Conservation (phyloP, 1,140 invertebrate species). For the Leptinotarsa undecemlineata region DNA sequence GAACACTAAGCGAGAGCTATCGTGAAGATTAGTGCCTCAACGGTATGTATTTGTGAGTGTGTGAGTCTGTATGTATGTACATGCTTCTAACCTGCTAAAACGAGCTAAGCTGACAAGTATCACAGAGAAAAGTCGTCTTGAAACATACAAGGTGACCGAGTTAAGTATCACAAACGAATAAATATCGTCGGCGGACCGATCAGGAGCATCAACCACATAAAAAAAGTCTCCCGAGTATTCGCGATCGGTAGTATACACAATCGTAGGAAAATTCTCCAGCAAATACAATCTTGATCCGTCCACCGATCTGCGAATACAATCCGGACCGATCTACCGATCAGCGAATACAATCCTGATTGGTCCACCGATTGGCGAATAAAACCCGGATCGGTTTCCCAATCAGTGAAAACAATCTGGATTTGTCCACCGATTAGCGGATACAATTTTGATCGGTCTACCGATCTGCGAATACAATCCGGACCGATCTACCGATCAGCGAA, state of each 20-base stretch:
- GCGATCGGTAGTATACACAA: background rate
- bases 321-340: no score
- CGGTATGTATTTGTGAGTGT: no score
- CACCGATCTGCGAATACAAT: no score
- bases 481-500: no score
- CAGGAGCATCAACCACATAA: background rate
- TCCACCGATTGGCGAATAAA: no score
- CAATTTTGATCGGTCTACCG: background rate
- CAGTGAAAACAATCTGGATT: background rate
- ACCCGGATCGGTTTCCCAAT: no score
- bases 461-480: no score
- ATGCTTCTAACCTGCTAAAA: background rate
- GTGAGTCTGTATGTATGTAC: background rate
- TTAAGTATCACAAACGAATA: background rate
- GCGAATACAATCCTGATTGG: no score
- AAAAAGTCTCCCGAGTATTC: background rate
- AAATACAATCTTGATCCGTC: background rate
- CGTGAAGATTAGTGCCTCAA: background rate
- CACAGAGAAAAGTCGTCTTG: constrained; percentile 5
- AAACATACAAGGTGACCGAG: background rate
- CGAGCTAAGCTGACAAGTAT: constrained; percentile 5
- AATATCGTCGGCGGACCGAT: background rate
- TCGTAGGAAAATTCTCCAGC: background rate
- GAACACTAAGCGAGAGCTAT: background rate
- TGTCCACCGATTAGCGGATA: no score